Percentiles rank a stretch among this genome's conserved stretches.
phyloP scores from a whole-genome alignment of 2,888 invertebrate species.

The Troilus luridus region DNA sequence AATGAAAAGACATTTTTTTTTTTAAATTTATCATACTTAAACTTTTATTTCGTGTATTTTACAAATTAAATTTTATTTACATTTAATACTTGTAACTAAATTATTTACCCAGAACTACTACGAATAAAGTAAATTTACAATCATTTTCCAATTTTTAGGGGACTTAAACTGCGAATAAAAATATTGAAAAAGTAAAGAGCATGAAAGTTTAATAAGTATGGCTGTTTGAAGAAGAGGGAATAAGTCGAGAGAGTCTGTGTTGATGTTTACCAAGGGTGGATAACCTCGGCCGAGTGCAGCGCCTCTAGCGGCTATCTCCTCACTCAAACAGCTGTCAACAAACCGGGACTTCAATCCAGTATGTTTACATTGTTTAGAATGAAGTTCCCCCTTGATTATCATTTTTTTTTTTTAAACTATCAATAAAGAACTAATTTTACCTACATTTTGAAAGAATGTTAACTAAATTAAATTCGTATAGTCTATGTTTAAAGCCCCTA shows the following conservation, averaged over 20 bases:
- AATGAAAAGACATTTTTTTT: no score
- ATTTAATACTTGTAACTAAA: no score
- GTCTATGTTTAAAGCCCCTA: not conserved
- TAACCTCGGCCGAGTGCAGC: slow-evolving; percentile 27
- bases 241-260: not conserved
- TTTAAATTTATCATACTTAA: no score
- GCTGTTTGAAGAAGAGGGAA: not conserved
- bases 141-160: not conserved
- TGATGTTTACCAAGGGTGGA: slow-evolving; percentile 35
- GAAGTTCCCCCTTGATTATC: not conserved
- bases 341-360: slow-evolving; percentile 1
- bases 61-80: no score
- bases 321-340: slow-evolving; percentile 42
- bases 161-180: not conserved
- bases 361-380: slow-evolving; percentile 14
- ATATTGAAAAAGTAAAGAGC: not conserved
- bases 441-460: slow-evolving; percentile 64
- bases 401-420: not conserved
- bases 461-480: not conserved
- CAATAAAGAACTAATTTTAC: not conserved
- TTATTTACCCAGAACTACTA: not conserved
- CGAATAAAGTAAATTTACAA: not conserved
- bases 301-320: slow-evolving; percentile 9
- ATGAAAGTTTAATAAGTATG: not conserved
- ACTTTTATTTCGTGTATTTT: no score